These are phyloP conservation scores for Arrhopalites spinosus DNA, from an alignment of 2,888 invertebrate genomes.

Conservation along the genomic window DNA sequence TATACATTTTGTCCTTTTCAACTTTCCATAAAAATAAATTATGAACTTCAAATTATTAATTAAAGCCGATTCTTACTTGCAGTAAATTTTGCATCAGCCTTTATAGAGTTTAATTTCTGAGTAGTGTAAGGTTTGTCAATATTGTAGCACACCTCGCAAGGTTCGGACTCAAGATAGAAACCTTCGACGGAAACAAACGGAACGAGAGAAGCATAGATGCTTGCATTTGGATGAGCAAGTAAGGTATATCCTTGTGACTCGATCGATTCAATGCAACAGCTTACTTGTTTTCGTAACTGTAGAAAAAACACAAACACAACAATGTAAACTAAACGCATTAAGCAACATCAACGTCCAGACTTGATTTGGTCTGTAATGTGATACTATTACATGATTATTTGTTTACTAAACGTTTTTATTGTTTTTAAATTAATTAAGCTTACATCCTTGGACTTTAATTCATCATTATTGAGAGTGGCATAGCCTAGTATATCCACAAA, in stretches of 20 bases:
- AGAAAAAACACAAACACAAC: slow-evolving; percentile 50
- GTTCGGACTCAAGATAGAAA: slow-evolving; percentile 94
- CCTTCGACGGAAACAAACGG: slow-evolving; percentile 96
- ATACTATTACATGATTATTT: too few relatives aligned
- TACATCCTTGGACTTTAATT: slow-evolving; percentile 55
- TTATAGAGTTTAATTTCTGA: slow-evolving; percentile 89
- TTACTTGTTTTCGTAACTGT: slow-evolving; percentile 62
- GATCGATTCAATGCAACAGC: slow-evolving; percentile 52
- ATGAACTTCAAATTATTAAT: too few relatives aligned
- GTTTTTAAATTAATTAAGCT: slow-evolving; percentile 19
- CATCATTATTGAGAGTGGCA: slow-evolving; percentile 78
- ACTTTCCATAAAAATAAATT: too few relatives aligned
- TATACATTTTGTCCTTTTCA: too few relatives aligned
- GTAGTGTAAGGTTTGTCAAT: slow-evolving; percentile 91
- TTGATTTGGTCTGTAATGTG: too few relatives aligned
- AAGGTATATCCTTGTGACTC: slow-evolving; percentile 63
- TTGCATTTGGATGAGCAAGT: slow-evolving; percentile 90
- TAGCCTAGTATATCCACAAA: slow-evolving; percentile 96
- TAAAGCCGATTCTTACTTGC: slow-evolving; percentile 60
- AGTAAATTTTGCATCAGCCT: slow-evolving; percentile 61
- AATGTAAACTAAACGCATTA: too few relatives aligned
- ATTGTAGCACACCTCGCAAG: slow-evolving; percentile 96
- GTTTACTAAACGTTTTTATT: too few relatives aligned
- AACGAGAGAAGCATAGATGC: slow-evolving; percentile 86
- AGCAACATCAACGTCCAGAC: too few relatives aligned